phyloP scores from a whole-genome alignment of 1,140 invertebrate species.

The Zaprionus africanus region DNA sequence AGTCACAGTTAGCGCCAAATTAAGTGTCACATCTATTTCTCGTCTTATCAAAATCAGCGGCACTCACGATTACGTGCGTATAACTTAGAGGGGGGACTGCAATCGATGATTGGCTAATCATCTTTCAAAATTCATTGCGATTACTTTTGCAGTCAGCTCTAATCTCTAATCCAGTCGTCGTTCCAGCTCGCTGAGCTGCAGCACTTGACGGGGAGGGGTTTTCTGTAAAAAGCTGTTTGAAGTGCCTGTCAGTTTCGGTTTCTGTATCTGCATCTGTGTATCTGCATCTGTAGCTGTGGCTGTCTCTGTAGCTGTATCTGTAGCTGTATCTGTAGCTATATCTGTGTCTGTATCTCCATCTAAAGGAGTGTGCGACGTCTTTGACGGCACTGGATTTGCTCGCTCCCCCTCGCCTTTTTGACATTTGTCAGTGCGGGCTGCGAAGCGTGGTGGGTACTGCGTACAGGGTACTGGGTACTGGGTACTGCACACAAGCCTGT shows the following conservation, averaged over 20 bases:
- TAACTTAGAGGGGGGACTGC: slow-evolving; percentile 12
- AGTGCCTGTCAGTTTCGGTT: slow-evolving; percentile 63
- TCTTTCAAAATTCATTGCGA: slow-evolving; percentile 70
- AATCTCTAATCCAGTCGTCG: slow-evolving; percentile 60
- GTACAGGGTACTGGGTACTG: slow-evolving; percentile 13
- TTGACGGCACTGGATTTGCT: slow-evolving; percentile 61
- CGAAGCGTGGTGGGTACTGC: slow-evolving; percentile 12
- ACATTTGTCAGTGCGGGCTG: too few relatives aligned
- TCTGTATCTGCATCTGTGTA: slow-evolving; percentile 39
- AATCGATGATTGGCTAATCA: slow-evolving; percentile 61
- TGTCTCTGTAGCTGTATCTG: slow-evolving; percentile 13
- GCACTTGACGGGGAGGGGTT: slow-evolving; percentile 21
- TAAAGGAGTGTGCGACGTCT: slow-evolving; percentile 71
- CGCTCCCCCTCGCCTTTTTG: slow-evolving; percentile 20
- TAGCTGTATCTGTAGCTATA: background rate
- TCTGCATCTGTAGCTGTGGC: slow-evolving; percentile 27
- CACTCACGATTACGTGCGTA: slow-evolving; percentile 39
- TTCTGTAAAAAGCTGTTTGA: slow-evolving; percentile 51
- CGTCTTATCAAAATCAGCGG: slow-evolving; percentile 22
- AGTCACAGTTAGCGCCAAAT: slow-evolving; percentile 41
- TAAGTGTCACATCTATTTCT: slow-evolving; percentile 54
- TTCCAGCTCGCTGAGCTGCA: slow-evolving; percentile 71
- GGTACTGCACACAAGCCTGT: slow-evolving; percentile 46
- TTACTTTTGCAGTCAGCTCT: slow-evolving; percentile 52
- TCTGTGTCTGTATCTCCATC: background rate